Percentiles rank a stretch among this genome's conserved stretches.
Conservation (phyloP, 2,888 invertebrate species). For the Listrodromus nycthemerus region DNA sequence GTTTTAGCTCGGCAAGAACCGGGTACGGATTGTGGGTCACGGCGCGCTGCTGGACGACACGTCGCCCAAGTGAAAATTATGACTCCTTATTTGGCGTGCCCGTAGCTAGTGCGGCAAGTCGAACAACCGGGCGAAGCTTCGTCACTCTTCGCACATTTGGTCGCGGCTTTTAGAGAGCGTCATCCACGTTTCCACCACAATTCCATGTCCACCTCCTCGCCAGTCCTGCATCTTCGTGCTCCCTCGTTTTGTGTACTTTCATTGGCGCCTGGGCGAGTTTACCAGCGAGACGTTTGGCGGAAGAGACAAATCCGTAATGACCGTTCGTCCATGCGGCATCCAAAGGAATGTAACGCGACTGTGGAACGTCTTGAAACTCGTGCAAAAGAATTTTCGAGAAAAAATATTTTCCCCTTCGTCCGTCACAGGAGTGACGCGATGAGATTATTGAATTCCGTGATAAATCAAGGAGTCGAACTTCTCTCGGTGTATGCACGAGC, state of each 20-base stretch:
- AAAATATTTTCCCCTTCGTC: conserved; percentile 4
- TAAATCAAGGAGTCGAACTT: conserved; percentile 26
- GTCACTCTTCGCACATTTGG: conserved; percentile 20
- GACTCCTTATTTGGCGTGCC: conserved; percentile 79
- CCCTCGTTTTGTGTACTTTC: conserved; percentile 51
- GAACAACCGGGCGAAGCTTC: conserved; percentile 40
- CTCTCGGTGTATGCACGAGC: neutral
- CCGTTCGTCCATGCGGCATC: neutral
- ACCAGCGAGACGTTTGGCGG: neutral
- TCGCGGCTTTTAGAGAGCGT: conserved; percentile 62
- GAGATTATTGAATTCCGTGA: conserved; percentile 8
- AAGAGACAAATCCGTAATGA: conserved; percentile 44
- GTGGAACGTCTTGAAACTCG: conserved; percentile 46
- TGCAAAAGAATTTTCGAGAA: conserved; percentile 28
- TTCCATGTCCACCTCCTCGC: conserved; percentile 45
- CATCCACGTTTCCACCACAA: conserved; percentile 16
- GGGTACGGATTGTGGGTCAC: conserved; percentile 74
- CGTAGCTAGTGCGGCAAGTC: conserved; percentile 53
- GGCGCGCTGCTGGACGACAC: conserved; percentile 72
- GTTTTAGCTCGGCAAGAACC: conserved; percentile 30
- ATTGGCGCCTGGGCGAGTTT: conserved; percentile 56
- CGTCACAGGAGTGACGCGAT: neutral
- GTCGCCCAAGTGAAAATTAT: conserved; percentile 80
- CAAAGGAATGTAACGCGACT: conserved; percentile 7
- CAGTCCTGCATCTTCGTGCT: conserved; percentile 16